These are phyloP conservation scores for Gandaritis pyraliata DNA, from an alignment of 2,888 invertebrate species.

Conservation along the genomic window DNA sequence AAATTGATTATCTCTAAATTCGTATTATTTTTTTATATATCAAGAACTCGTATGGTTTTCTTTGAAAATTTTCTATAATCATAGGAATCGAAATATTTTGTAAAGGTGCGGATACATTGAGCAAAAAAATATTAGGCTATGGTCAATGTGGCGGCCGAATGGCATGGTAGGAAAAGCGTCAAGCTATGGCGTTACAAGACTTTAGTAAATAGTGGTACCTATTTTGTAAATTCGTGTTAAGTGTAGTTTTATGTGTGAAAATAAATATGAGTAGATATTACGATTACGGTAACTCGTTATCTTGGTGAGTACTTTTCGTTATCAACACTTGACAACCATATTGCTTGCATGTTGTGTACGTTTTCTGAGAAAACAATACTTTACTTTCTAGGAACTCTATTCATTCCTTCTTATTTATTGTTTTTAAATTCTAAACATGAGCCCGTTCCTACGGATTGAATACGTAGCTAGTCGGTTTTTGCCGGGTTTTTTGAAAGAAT, in stretches of 20 bases:
- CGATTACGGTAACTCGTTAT: slow-evolving; percentile 82
- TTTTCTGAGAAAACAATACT: slow-evolving; percentile 51
- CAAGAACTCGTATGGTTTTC: too few species aligned
- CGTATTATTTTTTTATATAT: too few species aligned
- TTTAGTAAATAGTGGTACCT: slow-evolving; percentile 62
- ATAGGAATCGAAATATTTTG: not conserved
- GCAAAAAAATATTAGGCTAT: slow-evolving; percentile 60
- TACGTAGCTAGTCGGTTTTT: not conserved
- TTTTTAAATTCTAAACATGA: not conserved
- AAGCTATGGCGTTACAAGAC: slow-evolving; percentile 75
- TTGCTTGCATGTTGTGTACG: slow-evolving; percentile 73
- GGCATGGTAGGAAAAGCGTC: slow-evolving; percentile 61
- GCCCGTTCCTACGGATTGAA: not conserved
- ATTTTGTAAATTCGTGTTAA: slow-evolving; percentile 57
- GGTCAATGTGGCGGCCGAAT: slow-evolving; percentile 73
- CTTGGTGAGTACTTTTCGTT: slow-evolving; percentile 76
- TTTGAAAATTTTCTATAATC: not conserved
- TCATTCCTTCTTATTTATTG: not conserved
- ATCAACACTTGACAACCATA: slow-evolving; percentile 69
- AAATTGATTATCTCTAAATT: not conserved
- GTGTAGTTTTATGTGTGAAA: slow-evolving; percentile 63
- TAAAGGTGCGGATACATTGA: slow-evolving; percentile 49
- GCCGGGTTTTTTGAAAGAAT: slow-evolving; percentile 35
- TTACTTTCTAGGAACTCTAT: slow-evolving; percentile 40
- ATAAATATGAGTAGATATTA: slow-evolving; percentile 83